Evolutionary conservation across 2,888 invertebrate species (phyloP), one percentile per base, ranked within the genome.

Genomic region (Dyspetes luteomarginatus): DNA sequence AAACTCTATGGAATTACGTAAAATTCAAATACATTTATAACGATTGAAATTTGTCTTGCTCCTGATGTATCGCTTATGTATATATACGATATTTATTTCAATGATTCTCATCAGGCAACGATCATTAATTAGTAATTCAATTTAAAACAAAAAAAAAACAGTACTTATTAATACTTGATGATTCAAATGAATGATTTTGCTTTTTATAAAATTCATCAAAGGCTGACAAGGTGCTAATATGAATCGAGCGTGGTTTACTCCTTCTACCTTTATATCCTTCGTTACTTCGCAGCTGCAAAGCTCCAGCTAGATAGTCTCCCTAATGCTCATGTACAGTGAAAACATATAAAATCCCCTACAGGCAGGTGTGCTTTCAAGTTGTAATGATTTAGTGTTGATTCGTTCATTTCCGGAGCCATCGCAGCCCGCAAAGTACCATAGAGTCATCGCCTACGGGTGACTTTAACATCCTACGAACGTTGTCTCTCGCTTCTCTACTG

Each of bases 331-430:
- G 76, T 55, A 67, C 60, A 48, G 76, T 72, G 71, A 76, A 72
- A 72, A 68, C 56, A 48, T 41, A 64, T 67, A 62, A 77, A 75
- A 67, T 43, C 45, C 67, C 75, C 56, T 43, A 52, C 62, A 41
- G 75, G 74, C 81, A 71, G 81, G 74, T 78, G 73, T 75, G 65
- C 78, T 72, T 67, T 73, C 77, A 65, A 50, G 81, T 73, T 77
- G 41, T 64, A 77, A 81, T 81, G 81, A 78, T 82, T 82, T 77
- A 78, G 76, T 68, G 82, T 56, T 58, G 68, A 69, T 79, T 75
- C 76, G 68, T 68, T 68, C 65, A 73, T 82, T 76, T 82, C 79
- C 79, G 78, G 75, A 73, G 79, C 76, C 60, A 64, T 43, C 36
- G 41, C 41, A 36, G 26, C 62, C 24, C 48, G 62, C 73, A 60